Evolutionary conservation across 2,797 vertebrate genomes (phyloP).

Genomic region (Chloroceryle amazona): DNA sequence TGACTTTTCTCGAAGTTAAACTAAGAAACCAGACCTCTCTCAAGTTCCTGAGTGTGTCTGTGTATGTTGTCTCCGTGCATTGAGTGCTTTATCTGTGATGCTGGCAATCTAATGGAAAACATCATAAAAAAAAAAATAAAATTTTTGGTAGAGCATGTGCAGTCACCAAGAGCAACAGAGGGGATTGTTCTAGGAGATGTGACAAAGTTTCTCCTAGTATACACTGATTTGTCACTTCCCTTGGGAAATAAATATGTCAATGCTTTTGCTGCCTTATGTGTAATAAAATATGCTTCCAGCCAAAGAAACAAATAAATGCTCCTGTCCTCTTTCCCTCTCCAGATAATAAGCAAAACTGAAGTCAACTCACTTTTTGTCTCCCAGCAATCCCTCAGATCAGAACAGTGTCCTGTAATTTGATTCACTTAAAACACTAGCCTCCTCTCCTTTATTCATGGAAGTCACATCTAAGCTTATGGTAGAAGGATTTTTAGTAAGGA

Average conservation of each 20-base stretch:
- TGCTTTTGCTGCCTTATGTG: constrained; percentile 32
- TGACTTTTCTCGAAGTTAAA: neutral
- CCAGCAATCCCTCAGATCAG: neutral
- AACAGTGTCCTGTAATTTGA: neutral
- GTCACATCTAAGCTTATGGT: neutral
- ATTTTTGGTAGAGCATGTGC: neutral
- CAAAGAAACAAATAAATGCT: constrained; percentile 37
- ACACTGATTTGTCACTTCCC: constrained; percentile 59
- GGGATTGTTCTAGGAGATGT: constrained; percentile 47
- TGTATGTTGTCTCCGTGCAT: neutral
- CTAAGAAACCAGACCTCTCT: neutral
- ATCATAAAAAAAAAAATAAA: neutral
- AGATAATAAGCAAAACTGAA: constrained; percentile 37
- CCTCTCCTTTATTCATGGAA: neutral
- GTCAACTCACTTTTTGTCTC: constrained; percentile 1
- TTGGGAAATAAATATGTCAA: constrained; percentile 61
- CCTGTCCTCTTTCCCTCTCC: neutral
- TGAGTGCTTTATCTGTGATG: neutral
- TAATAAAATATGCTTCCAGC: constrained; percentile 48
- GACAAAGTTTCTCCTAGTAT: constrained; percentile 55
- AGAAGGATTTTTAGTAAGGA: neutral
- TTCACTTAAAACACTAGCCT: neutral
- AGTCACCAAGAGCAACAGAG: constrained; percentile 47
- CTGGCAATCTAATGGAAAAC: constrained; percentile 25
- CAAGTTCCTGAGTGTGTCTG: neutral